Evolutionary conservation across 2,888 invertebrate genomes (phyloP), one percentile per base, ranked within the genome.

Genomic region (Microchrysa polita): DNA sequence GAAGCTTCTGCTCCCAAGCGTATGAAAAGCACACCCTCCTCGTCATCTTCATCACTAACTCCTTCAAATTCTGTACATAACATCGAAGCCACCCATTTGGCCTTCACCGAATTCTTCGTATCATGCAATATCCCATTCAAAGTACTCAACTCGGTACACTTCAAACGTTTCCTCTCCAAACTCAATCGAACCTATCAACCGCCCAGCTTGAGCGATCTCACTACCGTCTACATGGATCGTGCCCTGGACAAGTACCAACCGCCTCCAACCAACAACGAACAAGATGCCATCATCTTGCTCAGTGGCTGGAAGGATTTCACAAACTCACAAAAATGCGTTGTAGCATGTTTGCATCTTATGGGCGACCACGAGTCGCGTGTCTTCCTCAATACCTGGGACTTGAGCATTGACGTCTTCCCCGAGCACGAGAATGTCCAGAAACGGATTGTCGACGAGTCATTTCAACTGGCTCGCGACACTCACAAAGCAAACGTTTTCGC

Each of bases 381-480:
- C 12, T 74, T 61, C 61, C 53, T 74, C n/a, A 74, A 67, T 53
- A 55, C 67, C 5, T 74, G 74, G 74, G 69, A 74, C 42, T 42
- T 69, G 12, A 65, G 34, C 22, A 65, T 44, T 14, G 53, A 69
- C 20, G 16, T 67, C 14, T 59, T 40, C 22, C 20, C 34, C 20
- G 53, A 61, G 9, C 9, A 23, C 14, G 52, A 60, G 7, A 52
- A 67, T n/a, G 22, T 44, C 5, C 52, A 67, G 5, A 61, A 44
- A 12, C 34, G 18, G 52, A 48, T 73, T 14, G 22, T 73, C 27
- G 23, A 67, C 5, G 74, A 74, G 44, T 74, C 60, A 16, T 12
- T 23, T 18, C 48, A 34, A 42, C 14, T 74, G 23, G 74, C 74
- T 5, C 61, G 61, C n/a, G 44, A 52, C 1, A 10, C 44, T 16